Base-by-base conservation (phyloP, 2,888 invertebrate genomes). In the Magallana nippona region DNA sequence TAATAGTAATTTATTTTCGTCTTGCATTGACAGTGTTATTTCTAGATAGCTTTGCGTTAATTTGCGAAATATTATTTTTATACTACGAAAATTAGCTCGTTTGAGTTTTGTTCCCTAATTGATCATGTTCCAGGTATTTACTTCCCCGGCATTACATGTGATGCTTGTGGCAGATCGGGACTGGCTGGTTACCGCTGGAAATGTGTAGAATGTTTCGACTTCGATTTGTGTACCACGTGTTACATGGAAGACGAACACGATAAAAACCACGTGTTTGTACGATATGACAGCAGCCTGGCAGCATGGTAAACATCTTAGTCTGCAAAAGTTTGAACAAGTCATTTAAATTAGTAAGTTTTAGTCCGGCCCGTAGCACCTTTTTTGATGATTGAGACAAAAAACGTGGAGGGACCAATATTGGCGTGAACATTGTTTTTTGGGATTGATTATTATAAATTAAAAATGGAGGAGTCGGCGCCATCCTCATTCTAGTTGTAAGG, bases 161-260 rank as follows among this genome's bases (percentile, higher is more conserved):
- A 84, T 57, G 80, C 22, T 0, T 89, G 89, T 79, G 3, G 5
- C 1, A 19, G 22, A 22, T 11, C 85, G 11, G 79, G 44, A 10
- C 83, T 89, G 44, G 22, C 79, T 10, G 89, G 89, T 1, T 86
- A 87, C 0, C 82, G 87, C 15, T 89, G 87, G 88, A 84, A 86
- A 27, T 89, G 89, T 85, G 80, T 79, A 11, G 71, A 71, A 10
- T 89, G 89, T 80, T 32, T 77, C 8, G 83, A 86, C 32, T 85
- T 81, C 78, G 86, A 87, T 56, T 82, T 89, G 22, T 89, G 89
- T 81, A 87, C 85, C 1, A 55, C 81, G 1, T 89, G 89, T 27
- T 89, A 89, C 82, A 86, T 86, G 78, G 77, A 32, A 5, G 88
- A 89, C 79, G 85, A 86, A 44, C 89, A 89, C 44, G 81, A 87